Percentiles rank a stretch among this genome's conserved stretches.
These are phyloP conservation scores for Caenorhabditis sp. DNA, from an alignment of 2,888 invertebrate species.

Conservation along the genomic window DNA sequence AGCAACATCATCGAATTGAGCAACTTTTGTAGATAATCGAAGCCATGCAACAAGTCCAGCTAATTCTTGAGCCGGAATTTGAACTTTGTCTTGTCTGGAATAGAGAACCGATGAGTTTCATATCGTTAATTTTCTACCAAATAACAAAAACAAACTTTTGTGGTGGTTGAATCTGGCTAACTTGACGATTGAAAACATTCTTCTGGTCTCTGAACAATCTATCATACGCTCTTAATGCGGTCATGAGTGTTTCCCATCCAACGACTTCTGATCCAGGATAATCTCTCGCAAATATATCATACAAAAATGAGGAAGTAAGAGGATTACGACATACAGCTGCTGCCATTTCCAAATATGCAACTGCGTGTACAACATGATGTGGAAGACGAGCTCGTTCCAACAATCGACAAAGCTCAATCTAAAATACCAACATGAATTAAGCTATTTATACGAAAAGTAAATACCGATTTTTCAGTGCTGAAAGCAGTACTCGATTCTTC, in stretches of 20 bases:
- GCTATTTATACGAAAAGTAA: neutral
- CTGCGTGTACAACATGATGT: conserved; percentile 50
- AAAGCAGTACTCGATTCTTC: conserved; percentile 28
- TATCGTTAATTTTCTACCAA: conserved; percentile 11
- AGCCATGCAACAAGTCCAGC: conserved; percentile 52
- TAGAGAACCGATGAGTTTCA: too few species aligned
- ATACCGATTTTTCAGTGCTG: conserved; percentile 42
- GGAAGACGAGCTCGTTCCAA: conserved; percentile 49
- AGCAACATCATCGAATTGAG: conserved; percentile 36
- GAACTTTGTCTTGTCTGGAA: conserved; percentile 16
- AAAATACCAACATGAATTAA: conserved; percentile 5
- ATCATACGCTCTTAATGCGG: conserved; percentile 48
- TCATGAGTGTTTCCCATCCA: conserved; percentile 53
- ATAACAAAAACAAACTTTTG: conserved; percentile 6
- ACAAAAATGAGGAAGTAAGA: conserved; percentile 48
- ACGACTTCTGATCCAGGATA: conserved; percentile 23
- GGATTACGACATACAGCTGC: conserved; percentile 44
- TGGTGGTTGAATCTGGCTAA: conserved; percentile 13
- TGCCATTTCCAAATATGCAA: conserved; percentile 52
- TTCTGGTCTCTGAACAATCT: conserved; percentile 39
- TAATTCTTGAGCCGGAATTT: conserved; percentile 48
- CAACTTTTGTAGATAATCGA: conserved; percentile 44
- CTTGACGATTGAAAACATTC: neutral
- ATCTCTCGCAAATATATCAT: conserved; percentile 47
- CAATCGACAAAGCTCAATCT: conserved; percentile 50